Percentiles rank a stretch among this genome's conserved stretches.
phyloP scores from a whole-genome alignment of 2,888 invertebrate genomes.

The Pandemis corylana region DNA sequence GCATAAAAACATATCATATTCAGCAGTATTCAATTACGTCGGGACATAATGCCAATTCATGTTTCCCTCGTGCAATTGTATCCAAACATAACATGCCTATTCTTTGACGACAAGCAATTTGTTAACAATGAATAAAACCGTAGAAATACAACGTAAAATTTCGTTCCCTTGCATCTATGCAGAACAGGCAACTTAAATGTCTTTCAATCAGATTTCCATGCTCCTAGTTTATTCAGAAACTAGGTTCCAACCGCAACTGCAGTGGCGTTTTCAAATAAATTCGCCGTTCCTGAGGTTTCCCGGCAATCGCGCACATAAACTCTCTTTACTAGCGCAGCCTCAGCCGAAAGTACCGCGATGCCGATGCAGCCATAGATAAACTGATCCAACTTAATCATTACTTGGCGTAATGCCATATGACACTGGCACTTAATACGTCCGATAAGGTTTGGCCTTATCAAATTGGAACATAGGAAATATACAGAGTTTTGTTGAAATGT shows the following conservation, averaged over 20 bases:
- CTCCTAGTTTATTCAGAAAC: constrained; percentile 39
- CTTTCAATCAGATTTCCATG: constrained; percentile 37
- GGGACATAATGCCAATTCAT: neutral
- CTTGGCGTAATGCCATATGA: constrained; percentile 39
- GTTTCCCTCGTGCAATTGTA: constrained; percentile 1
- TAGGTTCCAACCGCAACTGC: constrained; percentile 36
- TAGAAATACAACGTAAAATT: constrained; percentile 12
- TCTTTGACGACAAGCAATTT: constrained; percentile 10
- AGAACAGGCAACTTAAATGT: constrained; percentile 27
- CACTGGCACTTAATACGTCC: constrained; percentile 27
- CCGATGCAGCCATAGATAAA: constrained; percentile 40
- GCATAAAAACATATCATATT: neutral
- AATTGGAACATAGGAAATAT: constrained; percentile 34
- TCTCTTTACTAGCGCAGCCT: constrained; percentile 40
- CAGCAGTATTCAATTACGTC: neutral
- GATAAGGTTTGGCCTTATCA: constrained; percentile 39
- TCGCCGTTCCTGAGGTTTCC: constrained; percentile 34
- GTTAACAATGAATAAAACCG: constrained; percentile 17
- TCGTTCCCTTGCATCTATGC: neutral
- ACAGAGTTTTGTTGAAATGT: constrained; percentile 19
- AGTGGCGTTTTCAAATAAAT: constrained; percentile 38
- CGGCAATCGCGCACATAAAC: constrained; percentile 39
- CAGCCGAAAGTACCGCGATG: constrained; percentile 36
- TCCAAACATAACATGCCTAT: neutral
- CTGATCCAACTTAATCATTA: constrained; percentile 41